These are phyloP conservation scores for Drosophila macrothrix DNA, from an alignment of 2,888 invertebrate genomes.

Conservation along the genomic window DNA sequence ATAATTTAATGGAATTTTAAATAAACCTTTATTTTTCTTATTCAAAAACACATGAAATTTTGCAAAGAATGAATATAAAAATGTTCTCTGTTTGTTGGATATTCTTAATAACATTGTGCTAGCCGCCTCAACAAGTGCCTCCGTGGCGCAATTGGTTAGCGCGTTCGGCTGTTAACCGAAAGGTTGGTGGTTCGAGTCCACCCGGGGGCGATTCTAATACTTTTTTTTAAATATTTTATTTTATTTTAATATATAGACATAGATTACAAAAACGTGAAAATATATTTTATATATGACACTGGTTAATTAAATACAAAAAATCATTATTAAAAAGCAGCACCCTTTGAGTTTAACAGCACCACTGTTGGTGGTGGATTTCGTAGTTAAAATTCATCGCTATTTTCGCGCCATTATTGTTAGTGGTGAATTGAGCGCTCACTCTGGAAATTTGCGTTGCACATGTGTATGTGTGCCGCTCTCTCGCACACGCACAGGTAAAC, in stretches of 20 bases:
- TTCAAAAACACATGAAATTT: background rate
- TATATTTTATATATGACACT: too few relatives aligned
- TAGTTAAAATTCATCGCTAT: background rate
- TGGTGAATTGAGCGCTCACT: slow-evolving; percentile 41
- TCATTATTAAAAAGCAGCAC: background rate
- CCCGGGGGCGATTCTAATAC: slow-evolving; percentile 91
- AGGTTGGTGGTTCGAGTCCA: slow-evolving; percentile 99
- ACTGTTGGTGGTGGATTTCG: slow-evolving; percentile 9
- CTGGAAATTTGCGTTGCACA: slow-evolving; percentile 9
- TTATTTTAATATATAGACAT: background rate
- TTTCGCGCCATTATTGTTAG: slow-evolving; percentile 17
- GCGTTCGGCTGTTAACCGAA: slow-evolving; percentile 99
- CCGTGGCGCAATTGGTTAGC: slow-evolving; percentile 98
- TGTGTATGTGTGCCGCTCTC: slow-evolving; percentile 33
- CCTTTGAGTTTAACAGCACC: slow-evolving; percentile 25
- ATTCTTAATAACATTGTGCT: slow-evolving; percentile 19
- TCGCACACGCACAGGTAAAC: slow-evolving; percentile 20
- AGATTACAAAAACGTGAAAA: background rate
- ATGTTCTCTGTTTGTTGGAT: background rate
- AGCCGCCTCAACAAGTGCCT: slow-evolving; percentile 68
- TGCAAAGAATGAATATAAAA: background rate
- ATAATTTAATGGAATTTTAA: too few relatives aligned
- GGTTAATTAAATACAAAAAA: too few relatives aligned
- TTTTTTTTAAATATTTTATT: slow-evolving; percentile 55
- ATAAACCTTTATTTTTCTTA: background rate